Evolutionary conservation across 2,113 vertebrate genomes (phyloP).

Genomic region (Prionailurus viverrinus): DNA sequence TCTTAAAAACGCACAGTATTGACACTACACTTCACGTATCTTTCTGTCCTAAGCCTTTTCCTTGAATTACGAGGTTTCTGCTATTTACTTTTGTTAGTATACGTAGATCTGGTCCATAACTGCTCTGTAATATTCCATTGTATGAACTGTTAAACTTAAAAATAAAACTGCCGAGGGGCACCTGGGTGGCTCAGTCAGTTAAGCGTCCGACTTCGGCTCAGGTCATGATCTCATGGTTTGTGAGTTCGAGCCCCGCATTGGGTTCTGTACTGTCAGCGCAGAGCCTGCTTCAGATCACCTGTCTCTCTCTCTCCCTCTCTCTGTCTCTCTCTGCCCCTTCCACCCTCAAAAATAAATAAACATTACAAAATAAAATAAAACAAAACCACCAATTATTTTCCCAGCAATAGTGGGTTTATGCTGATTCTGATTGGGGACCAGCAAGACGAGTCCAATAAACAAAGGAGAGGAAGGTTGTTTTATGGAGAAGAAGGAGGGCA

Average conservation of each 20-base stretch:
- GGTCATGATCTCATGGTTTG: no score
- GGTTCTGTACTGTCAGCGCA: no score
- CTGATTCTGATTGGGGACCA: no score
- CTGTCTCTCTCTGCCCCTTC: no score
- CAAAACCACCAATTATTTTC: neutral
- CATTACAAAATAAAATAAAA: no score
- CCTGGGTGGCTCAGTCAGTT: no score
- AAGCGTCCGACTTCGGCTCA: no score
- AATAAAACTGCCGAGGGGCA: neutral
- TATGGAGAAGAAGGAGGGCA: neutral
- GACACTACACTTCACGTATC: neutral
- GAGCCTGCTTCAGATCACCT: no score
- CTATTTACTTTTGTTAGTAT: neutral
- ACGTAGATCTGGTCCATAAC: neutral
- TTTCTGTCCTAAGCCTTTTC: neutral
- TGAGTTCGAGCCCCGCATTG: no score
- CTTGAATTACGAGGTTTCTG: neutral
- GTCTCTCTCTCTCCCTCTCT: no score
- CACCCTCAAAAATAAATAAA: no score
- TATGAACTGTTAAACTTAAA: neutral
- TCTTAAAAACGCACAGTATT: neutral
- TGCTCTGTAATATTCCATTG: neutral
- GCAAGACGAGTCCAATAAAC: neutral
- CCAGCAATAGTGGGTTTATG: neutral
- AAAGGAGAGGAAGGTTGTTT: neutral